phyloP scores from a whole-genome alignment of 23 tunicate species.

The Halocynthia roretzi region DNA sequence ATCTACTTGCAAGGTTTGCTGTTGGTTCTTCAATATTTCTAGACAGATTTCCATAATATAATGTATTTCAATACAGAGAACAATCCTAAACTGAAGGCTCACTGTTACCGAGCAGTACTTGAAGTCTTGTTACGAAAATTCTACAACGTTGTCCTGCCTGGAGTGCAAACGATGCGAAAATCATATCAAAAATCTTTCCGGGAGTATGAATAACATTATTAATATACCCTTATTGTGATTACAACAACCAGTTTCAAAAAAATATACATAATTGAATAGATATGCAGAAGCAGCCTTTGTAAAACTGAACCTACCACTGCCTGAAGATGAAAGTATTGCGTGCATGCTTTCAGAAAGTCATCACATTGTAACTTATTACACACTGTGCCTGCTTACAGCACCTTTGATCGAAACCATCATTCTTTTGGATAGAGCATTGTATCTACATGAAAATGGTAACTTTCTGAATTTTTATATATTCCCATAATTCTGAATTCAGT shows the following conservation, averaged over 20 bases:
- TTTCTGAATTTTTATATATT: too few species aligned
- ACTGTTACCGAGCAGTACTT: constrained; percentile 73
- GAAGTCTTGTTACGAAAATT: constrained; percentile 37
- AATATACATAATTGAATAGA: not conserved
- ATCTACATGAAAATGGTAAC: constrained; percentile 55
- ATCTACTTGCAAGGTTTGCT: constrained; percentile 19
- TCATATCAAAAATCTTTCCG: constrained; percentile 31
- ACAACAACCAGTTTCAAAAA: not conserved
- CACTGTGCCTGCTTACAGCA: constrained; percentile 48
- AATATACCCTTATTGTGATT: not conserved
- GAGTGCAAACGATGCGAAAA: constrained; percentile 46
- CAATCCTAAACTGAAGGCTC: constrained; percentile 31
- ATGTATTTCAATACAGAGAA: constrained; percentile 20
- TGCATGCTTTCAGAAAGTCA: constrained; percentile 38
- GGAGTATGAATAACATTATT: constrained; percentile 8
- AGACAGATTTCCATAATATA: not conserved
- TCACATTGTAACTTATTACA: constrained; percentile 41
- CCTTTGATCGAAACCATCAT: constrained; percentile 68
- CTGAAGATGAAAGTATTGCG: constrained; percentile 6
- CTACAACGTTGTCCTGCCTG: constrained; percentile 43
- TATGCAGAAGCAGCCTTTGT: constrained; percentile 31
- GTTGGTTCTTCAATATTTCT: not conserved
- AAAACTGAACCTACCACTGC: constrained; percentile 22
- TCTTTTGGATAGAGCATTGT: constrained; percentile 58
- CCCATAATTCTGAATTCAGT: too few species aligned